Conservation (phyloP, 2,797 vertebrate species). For the Selene dorsalis region DNA sequence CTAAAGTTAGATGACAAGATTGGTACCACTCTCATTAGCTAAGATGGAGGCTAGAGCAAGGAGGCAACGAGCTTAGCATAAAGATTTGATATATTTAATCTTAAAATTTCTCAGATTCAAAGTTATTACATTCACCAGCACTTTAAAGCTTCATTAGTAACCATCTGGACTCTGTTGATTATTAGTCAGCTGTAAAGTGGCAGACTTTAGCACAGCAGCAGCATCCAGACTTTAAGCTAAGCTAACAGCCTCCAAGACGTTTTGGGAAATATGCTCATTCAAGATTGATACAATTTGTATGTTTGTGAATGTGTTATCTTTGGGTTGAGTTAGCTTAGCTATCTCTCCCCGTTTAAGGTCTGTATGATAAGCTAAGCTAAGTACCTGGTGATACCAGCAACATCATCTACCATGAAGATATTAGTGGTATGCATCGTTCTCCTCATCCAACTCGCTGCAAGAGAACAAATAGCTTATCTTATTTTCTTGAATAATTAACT, state of each 20-base stretch:
- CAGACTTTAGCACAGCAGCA: no score
- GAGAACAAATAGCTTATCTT: background rate
- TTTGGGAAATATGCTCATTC: background rate
- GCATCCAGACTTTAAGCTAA: no score
- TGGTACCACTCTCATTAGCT: background rate
- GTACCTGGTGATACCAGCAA: background rate
- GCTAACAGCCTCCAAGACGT: no score
- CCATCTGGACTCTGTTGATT: background rate
- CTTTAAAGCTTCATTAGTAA: background rate
- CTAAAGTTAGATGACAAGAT: background rate
- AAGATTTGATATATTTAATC: background rate
- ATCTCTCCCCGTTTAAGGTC: background rate
- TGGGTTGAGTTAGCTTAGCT: background rate
- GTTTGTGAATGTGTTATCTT: background rate
- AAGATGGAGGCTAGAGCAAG: background rate
- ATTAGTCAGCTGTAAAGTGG: background rate
- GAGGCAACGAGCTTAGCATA: background rate
- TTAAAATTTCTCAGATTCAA: no score
- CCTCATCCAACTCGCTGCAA: background rate
- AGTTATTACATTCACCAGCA: background rate
- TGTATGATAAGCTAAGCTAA: background rate
- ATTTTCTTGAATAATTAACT: background rate
- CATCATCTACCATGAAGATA: background rate
- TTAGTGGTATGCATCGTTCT: background rate
- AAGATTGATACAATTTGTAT: background rate